Evolutionary conservation across 1,140 invertebrate species (phyloP), one percentile per base, ranked within the genome.

Genomic region (Drosophila bocqueti): DNA sequence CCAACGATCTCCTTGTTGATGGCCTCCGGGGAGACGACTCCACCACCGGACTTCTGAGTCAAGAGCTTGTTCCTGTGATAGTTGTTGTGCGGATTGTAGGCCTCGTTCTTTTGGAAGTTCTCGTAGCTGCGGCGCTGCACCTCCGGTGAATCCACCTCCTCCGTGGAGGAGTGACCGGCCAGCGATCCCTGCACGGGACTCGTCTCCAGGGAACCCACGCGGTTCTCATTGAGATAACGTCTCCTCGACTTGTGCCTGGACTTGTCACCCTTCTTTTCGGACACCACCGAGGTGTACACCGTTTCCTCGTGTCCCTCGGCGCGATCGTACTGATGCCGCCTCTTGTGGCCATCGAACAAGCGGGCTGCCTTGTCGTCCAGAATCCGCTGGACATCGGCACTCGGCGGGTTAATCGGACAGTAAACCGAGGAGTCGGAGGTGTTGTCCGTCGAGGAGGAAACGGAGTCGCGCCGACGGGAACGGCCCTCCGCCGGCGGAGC

Each of bases 351-450:
- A 6, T 93, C 92, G 52, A 93, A 93, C 2, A 92, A 49, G 2
- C 81, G 71, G 0, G 78, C 77, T 0, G 92, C 89, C 58, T 93
- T 92, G 11, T 93, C 91, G 18, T 93, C 91, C 2, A 93, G 45
- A 7, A 93, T 93, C 1, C 89, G 78, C 52, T 93, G 91, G 26
- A 93, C 81, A 76, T 93, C 92, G 16, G 81, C 80, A 43, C 76
- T 84, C 10, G 90, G 91, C 9, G 89, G 83, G 75, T 92, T 92
- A 2, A 93, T 92, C 21, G 92, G 92, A 49, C 91, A 92, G 42
- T 93, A 93, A 0, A 93, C 91, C 15, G 92, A 93, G 0, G 92
- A 93, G 54, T 93, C 92, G 0, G 92, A 93, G 4, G 92, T 93
- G 58, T 92, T 93, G 36, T 93, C 84, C 0, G 87, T 80, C 7